Base-by-base conservation (phyloP, 2,888 invertebrate genomes). In the Ophion obscuratus region DNA sequence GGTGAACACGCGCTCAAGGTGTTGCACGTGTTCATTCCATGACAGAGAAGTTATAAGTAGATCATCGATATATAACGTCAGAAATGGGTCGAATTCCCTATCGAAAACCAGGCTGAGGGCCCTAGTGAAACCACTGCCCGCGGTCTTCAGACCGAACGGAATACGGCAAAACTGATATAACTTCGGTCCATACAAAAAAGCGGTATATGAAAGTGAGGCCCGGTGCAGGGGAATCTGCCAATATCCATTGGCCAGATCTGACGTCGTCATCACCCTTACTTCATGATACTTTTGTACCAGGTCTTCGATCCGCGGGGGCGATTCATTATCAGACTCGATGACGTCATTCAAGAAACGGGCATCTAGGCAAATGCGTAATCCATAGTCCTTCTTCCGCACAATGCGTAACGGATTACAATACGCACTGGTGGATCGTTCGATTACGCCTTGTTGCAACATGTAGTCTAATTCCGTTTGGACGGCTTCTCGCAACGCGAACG, bases 201-300 rank as follows among this genome's bases (percentile, higher is more conserved):
- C 31, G 31, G 31, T 31, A 4, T 31, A 31, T 31, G 31, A 4
- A 31, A 3, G 31, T 4, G 31, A 31, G 70, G 2, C 57, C 2
- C 44, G 31, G 2, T 77, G 75, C 14, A 89, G 40, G 17, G 84
- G 77, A 0, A 89, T 86, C 20, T 88, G 88, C 87, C 85, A 89
- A 57, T 87, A 88, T 0, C 88, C 85, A 53, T 71, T 67, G 0
- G 87, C 87, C 17, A 90, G 73, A 77, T 91, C 90, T 0, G 89
- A 61, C 3, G 66, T 4, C 84, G 88, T 74, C 44, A 91, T 85
- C 40, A 85, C 85, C 67, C 81, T 82, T 24, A 71, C 71, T 5
- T 83, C 86, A 57, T 87, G 76, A 78, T 88, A 87, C 31, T 74
- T 76, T 47, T 88, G 87, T 2, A 88, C 0, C 31, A 31, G 31